A percentile compares a stretch with the other conserved stretches of the same genome.
Conservation (phyloP, 2,113 vertebrate species). For the Abramis brama region DNA sequence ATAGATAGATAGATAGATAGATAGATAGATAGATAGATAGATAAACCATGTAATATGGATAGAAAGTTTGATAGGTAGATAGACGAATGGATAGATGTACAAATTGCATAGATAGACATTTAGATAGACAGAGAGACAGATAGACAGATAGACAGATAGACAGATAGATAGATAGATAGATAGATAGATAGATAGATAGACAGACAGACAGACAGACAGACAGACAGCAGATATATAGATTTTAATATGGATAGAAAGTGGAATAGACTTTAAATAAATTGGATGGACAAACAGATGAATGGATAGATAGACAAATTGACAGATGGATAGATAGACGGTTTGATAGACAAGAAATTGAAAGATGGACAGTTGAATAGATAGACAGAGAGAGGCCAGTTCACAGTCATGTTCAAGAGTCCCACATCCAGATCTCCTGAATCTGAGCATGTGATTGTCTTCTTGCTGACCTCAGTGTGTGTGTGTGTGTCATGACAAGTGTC, state of each 20-base stretch:
- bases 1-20: not conserved
- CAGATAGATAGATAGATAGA: not conserved
- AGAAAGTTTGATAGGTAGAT: not conserved
- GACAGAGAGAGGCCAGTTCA: not conserved
- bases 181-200: not conserved
- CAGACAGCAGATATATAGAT: not conserved
- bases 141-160: not conserved
- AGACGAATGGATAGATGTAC: not conserved
- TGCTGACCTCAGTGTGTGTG: not conserved
- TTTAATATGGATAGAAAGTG: too few species aligned
- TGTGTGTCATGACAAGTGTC: not conserved
- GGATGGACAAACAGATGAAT: not conserved
- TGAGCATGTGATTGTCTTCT: not conserved
- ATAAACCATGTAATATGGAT: too few species aligned
- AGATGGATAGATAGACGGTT: not conserved
- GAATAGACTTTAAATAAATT: too few species aligned
- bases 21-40: not conserved
- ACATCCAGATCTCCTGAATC: not conserved
- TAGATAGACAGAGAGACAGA: not conserved
- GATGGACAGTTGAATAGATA: not conserved
- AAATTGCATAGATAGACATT: not conserved
- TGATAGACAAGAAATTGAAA: not conserved
- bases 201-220: fast-evolving
- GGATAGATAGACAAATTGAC: not conserved
- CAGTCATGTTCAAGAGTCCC: not conserved